Percentiles rank a stretch among this genome's conserved stretches.
These are phyloP conservation scores for Columba janthina DNA, from an alignment of 2,113 vertebrate species.

Conservation along the genomic window DNA sequence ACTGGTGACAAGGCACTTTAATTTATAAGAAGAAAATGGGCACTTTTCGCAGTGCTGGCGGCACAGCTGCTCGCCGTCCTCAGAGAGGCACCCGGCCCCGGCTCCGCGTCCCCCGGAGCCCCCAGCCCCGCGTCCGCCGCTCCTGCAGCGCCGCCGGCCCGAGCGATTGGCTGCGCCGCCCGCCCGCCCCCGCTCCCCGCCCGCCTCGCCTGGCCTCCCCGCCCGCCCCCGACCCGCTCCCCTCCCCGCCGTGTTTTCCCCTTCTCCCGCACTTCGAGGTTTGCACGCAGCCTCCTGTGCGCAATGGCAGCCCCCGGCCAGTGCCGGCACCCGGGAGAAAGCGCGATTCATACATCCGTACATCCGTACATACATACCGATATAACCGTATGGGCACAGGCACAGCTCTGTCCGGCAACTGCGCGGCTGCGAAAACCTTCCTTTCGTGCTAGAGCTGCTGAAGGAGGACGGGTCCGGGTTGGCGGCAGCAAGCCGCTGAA, in stretches of 20 bases:
- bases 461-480: slow-evolving; percentile 36
- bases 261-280: not conserved
- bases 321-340: not conserved
- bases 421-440: not conserved
- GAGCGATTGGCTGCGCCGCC: slow-evolving; percentile 71
- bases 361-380: not conserved
- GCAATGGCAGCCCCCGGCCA: not conserved
- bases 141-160: slow-evolving; percentile 74
- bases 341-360: not conserved
- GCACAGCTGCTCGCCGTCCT: slow-evolving; percentile 71
- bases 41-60: slow-evolving; percentile 62
- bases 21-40: slow-evolving; percentile 56
- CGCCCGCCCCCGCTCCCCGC: not conserved
- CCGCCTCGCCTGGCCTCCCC: not conserved
- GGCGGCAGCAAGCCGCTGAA: slow-evolving; percentile 18
- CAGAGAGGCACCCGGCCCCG: slow-evolving; percentile 55
- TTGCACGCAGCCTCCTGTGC: not conserved
- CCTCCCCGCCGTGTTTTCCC: not conserved
- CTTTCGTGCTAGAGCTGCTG: not conserved
- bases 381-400: not conserved
- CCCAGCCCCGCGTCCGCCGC: slow-evolving; percentile 41
- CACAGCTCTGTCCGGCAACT: not conserved
- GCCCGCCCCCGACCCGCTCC: not conserved
- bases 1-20: slow-evolving; percentile 76
- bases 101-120: slow-evolving; percentile 61